Evolutionary conservation across 2,797 vertebrate genomes (phyloP), one percentile per base, ranked within the genome.

Genomic region (Acridotheres tristis): DNA sequence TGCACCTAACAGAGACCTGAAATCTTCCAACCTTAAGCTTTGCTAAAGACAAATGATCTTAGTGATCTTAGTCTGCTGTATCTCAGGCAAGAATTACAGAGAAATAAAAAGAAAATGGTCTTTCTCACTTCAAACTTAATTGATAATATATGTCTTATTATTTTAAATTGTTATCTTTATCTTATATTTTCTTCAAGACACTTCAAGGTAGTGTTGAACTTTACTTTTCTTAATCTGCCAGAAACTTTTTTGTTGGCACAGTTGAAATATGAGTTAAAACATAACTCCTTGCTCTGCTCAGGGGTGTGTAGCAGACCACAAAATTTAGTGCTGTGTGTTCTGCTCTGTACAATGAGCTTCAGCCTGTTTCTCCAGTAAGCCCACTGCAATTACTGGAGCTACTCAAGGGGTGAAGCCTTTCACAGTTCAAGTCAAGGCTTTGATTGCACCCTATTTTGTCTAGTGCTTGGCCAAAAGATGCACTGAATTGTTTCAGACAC

Each of bases 1-100:
- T 16, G 84, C 88, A 95, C 94, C 91, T 94, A 89, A 63, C 17
- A 84, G 82, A 88, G 82, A 92, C 66, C 80, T 93, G 80, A 97
- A 96, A 96, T 86, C 86, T 95, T 96, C 67, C 61, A 88, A 75
- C 58, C 47, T 88, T 83, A 82, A 73, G 69, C 62, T 94, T 89
- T 84, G 58, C 76, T 91, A 93, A 76, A 67, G 32, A 40, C 16
- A 87, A 57, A 73, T 63, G 5, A 48, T 85, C 51, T 84, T 75
- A 55, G 59, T 73, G 55, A 63, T 73, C 43, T 88, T 87, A 62
- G 8, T 43, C 26, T 73, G 32, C 40, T 48, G 8, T 27, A n/a
- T 77, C 43, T 89, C 63, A 77, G 67, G 32, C 57, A 93, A 67
- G 40, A 85, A 63, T 71, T 53, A 69, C 14, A 85, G 40, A 71